A percentile compares a stretch with the other conserved stretches of the same genome.
Conservation (phyloP, 2,888 invertebrate genomes). For the Aporophyla lueneburgensis region DNA sequence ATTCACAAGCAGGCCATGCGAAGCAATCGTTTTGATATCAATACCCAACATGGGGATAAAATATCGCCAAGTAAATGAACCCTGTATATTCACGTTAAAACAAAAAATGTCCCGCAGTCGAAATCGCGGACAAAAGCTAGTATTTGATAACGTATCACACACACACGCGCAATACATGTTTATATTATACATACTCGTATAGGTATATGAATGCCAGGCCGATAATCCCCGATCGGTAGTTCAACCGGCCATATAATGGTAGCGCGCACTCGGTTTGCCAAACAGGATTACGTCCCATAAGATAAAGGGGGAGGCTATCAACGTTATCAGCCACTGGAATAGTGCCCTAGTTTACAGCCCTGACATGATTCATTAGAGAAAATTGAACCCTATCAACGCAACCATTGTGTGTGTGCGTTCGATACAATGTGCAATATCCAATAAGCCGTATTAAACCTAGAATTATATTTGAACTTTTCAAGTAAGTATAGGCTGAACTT, state of each 20-base stretch:
- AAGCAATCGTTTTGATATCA: neutral
- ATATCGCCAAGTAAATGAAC: no score
- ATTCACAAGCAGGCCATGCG: neutral
- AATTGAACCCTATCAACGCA: constrained; percentile 21
- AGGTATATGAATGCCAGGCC: neutral
- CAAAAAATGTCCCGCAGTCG: neutral
- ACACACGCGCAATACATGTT: constrained; percentile 10
- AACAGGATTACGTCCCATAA: constrained; percentile 41
- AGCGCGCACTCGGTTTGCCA: constrained; percentile 6
- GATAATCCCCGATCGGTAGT: constrained; percentile 26
- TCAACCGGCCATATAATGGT: constrained; percentile 2
- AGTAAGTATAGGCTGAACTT: constrained; percentile 51
- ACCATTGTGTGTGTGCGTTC: neutral
- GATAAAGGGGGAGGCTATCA: constrained; percentile 40
- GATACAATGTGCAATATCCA: constrained; percentile 17
- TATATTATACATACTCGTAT: constrained; percentile 9
- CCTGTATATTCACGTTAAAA: neutral
- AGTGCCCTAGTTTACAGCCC: constrained; percentile 34
- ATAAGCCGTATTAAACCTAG: constrained; percentile 35
- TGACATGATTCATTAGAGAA: constrained; percentile 24
- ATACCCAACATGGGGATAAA: no score
- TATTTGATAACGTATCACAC: constrained; percentile 22
- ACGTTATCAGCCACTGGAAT: constrained; percentile 24
- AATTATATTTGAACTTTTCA: constrained; percentile 65
- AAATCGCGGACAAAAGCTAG: neutral